Conservation (phyloP, 2,888 invertebrate genomes). For the Apotomis betuletana region DNA sequence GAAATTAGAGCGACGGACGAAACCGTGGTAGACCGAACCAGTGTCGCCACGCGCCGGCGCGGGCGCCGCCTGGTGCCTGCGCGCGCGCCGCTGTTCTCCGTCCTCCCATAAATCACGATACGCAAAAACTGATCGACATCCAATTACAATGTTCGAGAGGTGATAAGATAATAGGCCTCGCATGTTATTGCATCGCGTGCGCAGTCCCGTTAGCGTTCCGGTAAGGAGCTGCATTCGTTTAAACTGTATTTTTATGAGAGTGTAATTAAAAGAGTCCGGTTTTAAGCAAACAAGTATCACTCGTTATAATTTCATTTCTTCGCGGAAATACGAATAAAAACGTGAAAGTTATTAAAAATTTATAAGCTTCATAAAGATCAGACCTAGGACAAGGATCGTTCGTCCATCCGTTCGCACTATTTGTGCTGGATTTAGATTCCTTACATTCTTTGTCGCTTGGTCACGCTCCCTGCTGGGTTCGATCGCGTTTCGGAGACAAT, state of each 20-base stretch:
- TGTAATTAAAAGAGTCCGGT: conserved; percentile 27
- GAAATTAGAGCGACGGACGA: conserved; percentile 16
- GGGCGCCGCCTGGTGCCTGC: not conserved
- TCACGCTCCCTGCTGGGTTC: conserved; percentile 1
- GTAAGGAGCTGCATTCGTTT: conserved; percentile 21
- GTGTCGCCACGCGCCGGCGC: conserved; percentile 27
- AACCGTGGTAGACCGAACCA: conserved; percentile 12
- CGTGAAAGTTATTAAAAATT: no score
- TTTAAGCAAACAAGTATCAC: conserved; percentile 6
- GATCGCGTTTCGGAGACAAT: conserved; percentile 17
- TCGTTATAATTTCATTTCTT: conserved; percentile 5
- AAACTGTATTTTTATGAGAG: conserved; percentile 23
- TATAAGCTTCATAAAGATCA: no score
- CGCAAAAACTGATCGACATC: conserved; percentile 24
- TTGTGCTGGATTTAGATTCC: conserved; percentile 5
- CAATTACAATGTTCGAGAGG: conserved; percentile 21
- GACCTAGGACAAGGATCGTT: not conserved
- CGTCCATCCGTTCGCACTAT: no score
- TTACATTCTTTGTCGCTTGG: conserved; percentile 6
- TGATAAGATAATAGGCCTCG: conserved; percentile 35
- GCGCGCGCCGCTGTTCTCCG: no score
- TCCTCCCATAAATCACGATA: conserved; percentile 5
- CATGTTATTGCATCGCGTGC: conserved; percentile 18
- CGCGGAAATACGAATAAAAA: not conserved
- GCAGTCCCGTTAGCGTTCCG: conserved; percentile 22